A percentile compares a stretch with the other conserved stretches of the same genome.
Conservation (phyloP, 2,888 invertebrate species). For the Nemoura dubitans region DNA sequence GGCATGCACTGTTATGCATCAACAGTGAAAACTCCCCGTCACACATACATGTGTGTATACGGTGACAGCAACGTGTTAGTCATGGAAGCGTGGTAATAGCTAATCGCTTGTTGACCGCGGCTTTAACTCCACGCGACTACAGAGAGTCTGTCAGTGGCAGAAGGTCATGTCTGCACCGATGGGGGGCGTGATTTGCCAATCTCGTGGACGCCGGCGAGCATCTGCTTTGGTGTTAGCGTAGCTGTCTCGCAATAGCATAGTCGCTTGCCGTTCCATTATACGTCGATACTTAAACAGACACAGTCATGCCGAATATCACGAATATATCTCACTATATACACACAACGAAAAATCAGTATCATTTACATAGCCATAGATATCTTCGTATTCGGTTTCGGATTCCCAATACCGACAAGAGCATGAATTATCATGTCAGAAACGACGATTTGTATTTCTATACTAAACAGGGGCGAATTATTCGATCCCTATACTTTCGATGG, state of each 20-base stretch:
- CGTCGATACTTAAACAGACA: neutral
- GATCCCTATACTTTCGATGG: slow-evolving; percentile 3
- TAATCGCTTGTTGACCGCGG: slow-evolving; percentile 20
- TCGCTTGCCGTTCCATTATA: neutral
- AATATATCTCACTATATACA: neutral
- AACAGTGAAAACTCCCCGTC: neutral
- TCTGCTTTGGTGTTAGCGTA: neutral
- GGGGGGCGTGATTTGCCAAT: neutral
- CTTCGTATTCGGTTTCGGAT: neutral
- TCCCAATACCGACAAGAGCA: neutral
- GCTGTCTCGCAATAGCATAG: neutral
- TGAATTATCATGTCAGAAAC: neutral
- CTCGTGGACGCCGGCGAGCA: neutral
- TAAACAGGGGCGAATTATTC: neutral
- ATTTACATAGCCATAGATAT: neutral
- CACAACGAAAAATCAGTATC: neutral
- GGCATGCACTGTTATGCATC: neutral
- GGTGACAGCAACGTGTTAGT: neutral
- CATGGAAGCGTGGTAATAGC: neutral
- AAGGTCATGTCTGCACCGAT: neutral
- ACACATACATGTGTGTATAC: neutral
- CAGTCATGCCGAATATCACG: neutral
- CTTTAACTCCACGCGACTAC: neutral
- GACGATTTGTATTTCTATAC: neutral
- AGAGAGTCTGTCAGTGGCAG: neutral